Evolutionary conservation across 1,140 invertebrate species (phyloP).

Genomic region (Penaeus chinensis): DNA sequence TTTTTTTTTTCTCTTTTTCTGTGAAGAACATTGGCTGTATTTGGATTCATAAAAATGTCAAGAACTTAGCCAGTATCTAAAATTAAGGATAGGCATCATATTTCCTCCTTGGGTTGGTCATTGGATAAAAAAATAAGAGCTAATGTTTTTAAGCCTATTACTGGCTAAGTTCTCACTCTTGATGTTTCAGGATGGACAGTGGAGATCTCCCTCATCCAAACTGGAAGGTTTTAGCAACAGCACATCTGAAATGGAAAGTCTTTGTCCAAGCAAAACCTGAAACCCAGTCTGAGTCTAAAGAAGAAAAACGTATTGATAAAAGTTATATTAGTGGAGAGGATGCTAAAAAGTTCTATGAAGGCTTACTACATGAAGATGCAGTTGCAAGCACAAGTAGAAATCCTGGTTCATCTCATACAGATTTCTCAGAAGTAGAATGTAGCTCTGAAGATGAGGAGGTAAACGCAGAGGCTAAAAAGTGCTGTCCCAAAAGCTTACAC

Average conservation of each 20-base stretch:
- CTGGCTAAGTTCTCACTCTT: too few species aligned
- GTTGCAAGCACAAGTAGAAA: not conserved
- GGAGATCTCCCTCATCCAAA: slow-evolving; percentile 25
- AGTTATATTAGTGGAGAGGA: slow-evolving; percentile 20
- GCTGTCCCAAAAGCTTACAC: not conserved
- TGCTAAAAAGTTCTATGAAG: slow-evolving; percentile 31
- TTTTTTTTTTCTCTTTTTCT: too few species aligned
- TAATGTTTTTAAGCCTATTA: too few species aligned
- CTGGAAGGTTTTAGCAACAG: slow-evolving; percentile 42
- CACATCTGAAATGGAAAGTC: slow-evolving; percentile 42
- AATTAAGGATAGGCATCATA: too few species aligned
- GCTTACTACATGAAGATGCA: not conserved
- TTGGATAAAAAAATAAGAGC: too few species aligned
- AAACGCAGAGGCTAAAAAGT: not conserved
- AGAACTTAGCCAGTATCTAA: too few species aligned
- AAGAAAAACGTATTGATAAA: not conserved
- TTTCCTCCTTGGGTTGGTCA: too few species aligned
- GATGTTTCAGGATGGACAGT: slow-evolving; percentile 9
- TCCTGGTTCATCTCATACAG: not conserved
- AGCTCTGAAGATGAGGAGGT: not conserved
- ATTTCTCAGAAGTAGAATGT: not conserved
- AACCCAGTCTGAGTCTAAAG: not conserved
- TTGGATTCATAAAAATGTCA: too few species aligned
- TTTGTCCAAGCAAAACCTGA: slow-evolving; percentile 35
- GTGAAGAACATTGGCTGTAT: too few species aligned